Evolutionary conservation across 2,113 vertebrate genomes (phyloP).

Genomic region (Montifringilla adamsi): DNA sequence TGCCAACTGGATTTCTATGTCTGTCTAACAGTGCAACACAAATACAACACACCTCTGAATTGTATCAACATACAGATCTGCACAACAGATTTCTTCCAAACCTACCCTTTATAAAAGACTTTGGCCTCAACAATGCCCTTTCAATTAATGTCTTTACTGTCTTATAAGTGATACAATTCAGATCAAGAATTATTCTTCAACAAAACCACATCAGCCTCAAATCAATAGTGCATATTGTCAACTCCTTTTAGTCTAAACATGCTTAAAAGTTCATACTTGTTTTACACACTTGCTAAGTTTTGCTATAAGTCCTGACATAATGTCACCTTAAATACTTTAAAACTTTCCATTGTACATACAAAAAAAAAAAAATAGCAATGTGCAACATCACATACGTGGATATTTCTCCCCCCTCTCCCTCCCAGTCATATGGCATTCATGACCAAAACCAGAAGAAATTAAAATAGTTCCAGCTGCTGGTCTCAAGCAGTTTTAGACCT

Average conservation of each 20-base stretch:
- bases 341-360: background rate
- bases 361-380: background rate
- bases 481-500: background rate
- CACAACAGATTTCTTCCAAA: background rate
- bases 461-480: background rate
- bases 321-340: background rate
- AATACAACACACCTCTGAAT: background rate
- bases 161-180: background rate
- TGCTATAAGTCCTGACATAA: background rate
- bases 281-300: background rate
- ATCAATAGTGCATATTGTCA: background rate
- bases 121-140: background rate
- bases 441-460: background rate
- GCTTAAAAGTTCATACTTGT: background rate
- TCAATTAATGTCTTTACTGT: background rate
- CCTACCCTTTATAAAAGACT: background rate
- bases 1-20: background rate
- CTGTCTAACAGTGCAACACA: background rate
- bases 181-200: background rate
- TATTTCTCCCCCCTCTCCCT: background rate
- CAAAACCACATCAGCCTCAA: background rate
- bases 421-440: fast-evolving
- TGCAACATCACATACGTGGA: fast-evolving
- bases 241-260: background rate
- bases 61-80: background rate